A percentile compares a stretch with the other conserved stretches of the same genome.
phyloP scores from a whole-genome alignment of 2,888 invertebrate species.

The Drosophila colorata region DNA sequence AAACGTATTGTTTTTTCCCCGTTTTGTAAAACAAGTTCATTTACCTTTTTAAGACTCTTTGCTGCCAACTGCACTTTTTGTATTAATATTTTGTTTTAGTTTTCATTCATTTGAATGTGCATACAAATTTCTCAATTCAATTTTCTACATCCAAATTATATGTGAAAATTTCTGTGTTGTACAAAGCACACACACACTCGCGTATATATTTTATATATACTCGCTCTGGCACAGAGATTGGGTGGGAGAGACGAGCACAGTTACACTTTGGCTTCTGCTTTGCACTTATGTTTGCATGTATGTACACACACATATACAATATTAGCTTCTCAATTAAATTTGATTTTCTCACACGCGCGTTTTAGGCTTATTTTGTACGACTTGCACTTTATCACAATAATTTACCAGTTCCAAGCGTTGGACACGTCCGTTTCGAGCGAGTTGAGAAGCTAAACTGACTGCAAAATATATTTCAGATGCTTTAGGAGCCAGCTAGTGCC shows the following conservation, averaged over 20 bases:
- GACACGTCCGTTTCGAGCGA: constrained; percentile 59
- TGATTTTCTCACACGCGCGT: constrained; percentile 72
- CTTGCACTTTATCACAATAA: constrained; percentile 66
- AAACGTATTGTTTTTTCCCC: constrained; percentile 29
- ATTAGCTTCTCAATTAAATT: constrained; percentile 71
- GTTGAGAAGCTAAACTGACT: constrained; percentile 59
- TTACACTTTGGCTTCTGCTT: constrained; percentile 60
- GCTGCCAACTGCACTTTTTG: constrained; percentile 3
- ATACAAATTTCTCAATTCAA: constrained; percentile 41
- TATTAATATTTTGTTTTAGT: constrained; percentile 26
- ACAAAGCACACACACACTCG: constrained; percentile 39
- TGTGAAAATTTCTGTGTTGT: constrained; percentile 57
- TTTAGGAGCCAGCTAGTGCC: constrained; percentile 42
- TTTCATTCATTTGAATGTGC: constrained; percentile 51
- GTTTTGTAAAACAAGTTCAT: constrained; percentile 26
- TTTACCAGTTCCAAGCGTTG: constrained; percentile 39
- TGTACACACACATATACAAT: constrained; percentile 41
- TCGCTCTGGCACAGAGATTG: constrained; percentile 44
- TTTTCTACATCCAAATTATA: constrained; percentile 52
- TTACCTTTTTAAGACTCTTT: constrained; percentile 47
- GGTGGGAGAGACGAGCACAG: constrained; percentile 45
- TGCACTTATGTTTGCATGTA: constrained; percentile 35
- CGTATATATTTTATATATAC: constrained; percentile 22
- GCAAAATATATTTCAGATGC: constrained; percentile 43
- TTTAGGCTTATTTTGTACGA: constrained; percentile 60